phyloP scores from a whole-genome alignment of 23 tunicate species.

The Halocynthia roretzi region DNA sequence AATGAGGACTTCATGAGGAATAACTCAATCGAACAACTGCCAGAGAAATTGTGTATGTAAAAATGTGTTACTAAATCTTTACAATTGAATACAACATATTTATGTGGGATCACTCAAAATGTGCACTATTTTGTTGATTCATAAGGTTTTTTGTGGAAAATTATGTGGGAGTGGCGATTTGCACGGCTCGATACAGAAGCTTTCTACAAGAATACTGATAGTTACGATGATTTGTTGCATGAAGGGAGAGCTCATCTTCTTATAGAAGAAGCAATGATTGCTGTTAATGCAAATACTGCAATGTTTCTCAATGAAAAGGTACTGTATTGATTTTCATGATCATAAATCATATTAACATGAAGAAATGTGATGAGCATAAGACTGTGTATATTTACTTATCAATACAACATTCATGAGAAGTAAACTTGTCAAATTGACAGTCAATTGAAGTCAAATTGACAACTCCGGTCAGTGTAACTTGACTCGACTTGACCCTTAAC shows the following conservation, averaged over 20 bases:
- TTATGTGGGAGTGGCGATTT: conserved; percentile 46
- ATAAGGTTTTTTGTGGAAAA: conserved; percentile 29
- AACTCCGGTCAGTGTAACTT: too few relatives aligned
- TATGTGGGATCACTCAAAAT: not conserved
- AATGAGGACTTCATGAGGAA: not conserved
- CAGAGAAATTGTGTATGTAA: conserved; percentile 6
- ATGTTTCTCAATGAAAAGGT: conserved; percentile 16
- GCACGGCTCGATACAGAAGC: conserved; percentile 26
- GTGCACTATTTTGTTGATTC: not conserved
- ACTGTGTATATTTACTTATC: too few relatives aligned
- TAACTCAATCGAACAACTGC: not conserved
- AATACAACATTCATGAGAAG: too few relatives aligned
- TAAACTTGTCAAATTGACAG: too few relatives aligned
- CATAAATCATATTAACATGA: not conserved
- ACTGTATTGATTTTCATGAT: not conserved
- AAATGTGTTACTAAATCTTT: not conserved
- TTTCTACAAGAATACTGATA: conserved; percentile 4
- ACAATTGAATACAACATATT: too few relatives aligned
- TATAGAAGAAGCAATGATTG: conserved; percentile 55
- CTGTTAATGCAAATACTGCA: conserved; percentile 29
- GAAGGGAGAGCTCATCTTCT: conserved; percentile 26
- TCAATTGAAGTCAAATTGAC: too few relatives aligned
- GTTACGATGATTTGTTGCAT: not conserved
- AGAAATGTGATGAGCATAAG: not conserved
- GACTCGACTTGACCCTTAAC: too few relatives aligned